Evolutionary conservation across 1,140 invertebrate species (phyloP), one percentile per base, ranked within the genome.

Genomic region (Portunus trituberculatus): DNA sequence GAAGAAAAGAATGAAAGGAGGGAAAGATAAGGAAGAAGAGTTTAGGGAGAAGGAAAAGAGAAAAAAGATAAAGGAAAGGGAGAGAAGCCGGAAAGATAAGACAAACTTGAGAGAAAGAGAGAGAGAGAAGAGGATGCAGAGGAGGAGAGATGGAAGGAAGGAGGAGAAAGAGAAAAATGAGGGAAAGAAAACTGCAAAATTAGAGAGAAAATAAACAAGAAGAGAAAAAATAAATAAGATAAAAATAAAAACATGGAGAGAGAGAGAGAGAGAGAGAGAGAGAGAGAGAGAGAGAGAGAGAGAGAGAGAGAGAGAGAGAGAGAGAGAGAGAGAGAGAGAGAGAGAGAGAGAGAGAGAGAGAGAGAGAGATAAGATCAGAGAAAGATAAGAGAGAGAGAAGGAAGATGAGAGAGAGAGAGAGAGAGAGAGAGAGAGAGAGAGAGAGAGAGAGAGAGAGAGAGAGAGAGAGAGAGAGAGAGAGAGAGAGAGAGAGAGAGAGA

Each of bases 301-400:
- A 39, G 83, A 39, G 32, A 86, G 32, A 29, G 28, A 31, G 28
- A 31, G 83, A 39, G 32, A 86, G 83, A 39, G 83, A 86, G 32
- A 86, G 28, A 39, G 28, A 86, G 32, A 39, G 83, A 39, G 32
- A 39, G 83, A 39, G 32, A 86, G 32, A 86, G 83, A 29, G 32
- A 86, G 83, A 39, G 83, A 86, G 83, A 39, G 87, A 45, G 46
- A 89, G 32, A 45, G 25, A 89, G 52, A 59, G 52, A 39, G 39
- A 39, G 39, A 39, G 39, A 39, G 39, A 39, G 39, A 39, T 6
- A 39, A 39, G 39, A 39, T n/a, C n/a, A n/a, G n/a, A 39, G 39
- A 39, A 39, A 6, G 6, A 39, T 1, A 39, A 39, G 39, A 39
- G 6, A 6, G 6, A 59, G 20, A 59, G 12, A 10, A 59, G 12